Conservation (phyloP, 2,888 invertebrate species). For the Stegophylla sp. region DNA sequence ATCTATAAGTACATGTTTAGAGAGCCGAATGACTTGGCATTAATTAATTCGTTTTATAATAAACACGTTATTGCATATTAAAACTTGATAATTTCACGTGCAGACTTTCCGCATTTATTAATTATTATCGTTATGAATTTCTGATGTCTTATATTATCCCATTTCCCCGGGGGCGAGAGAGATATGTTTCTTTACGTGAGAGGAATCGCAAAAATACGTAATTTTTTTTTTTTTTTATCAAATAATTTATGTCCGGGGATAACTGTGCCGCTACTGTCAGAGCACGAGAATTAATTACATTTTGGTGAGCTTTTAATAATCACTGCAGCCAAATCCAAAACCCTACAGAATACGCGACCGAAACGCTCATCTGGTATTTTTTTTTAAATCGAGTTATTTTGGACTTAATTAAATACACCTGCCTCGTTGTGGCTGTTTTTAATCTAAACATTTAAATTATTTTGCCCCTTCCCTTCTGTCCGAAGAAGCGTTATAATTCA, state of each 20-base stretch:
- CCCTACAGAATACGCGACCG: conserved; percentile 26
- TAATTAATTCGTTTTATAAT: conserved; percentile 37
- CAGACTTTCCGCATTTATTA: conserved; percentile 44
- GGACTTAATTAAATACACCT: conserved; percentile 46
- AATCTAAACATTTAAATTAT: conserved; percentile 52
- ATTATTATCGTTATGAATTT: conserved; percentile 44
- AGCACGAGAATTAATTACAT: conserved; percentile 53
- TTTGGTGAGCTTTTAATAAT: conserved; percentile 56
- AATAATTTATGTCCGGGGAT: conserved; percentile 53
- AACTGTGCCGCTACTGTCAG: conserved; percentile 36
- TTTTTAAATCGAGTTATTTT: conserved; percentile 52
- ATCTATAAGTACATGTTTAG: background rate
- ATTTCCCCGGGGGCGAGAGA: conserved; percentile 20
- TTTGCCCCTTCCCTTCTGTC: background rate
- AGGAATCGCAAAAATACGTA: conserved; percentile 42
- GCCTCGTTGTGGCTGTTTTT: conserved; percentile 30
- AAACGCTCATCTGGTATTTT: conserved; percentile 35
- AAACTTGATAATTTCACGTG: conserved; percentile 42
- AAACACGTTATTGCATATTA: conserved; percentile 40
- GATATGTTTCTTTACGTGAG: conserved; percentile 49
- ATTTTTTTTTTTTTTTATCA: conserved; percentile 30
- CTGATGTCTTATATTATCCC: conserved; percentile 36
- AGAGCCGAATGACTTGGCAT: conserved; percentile 4
- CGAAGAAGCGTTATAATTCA: conserved; percentile 8
- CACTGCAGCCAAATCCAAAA: conserved; percentile 51